phyloP scores from a whole-genome alignment of 2,113 vertebrate species.

The Ochotona princeps region DNA sequence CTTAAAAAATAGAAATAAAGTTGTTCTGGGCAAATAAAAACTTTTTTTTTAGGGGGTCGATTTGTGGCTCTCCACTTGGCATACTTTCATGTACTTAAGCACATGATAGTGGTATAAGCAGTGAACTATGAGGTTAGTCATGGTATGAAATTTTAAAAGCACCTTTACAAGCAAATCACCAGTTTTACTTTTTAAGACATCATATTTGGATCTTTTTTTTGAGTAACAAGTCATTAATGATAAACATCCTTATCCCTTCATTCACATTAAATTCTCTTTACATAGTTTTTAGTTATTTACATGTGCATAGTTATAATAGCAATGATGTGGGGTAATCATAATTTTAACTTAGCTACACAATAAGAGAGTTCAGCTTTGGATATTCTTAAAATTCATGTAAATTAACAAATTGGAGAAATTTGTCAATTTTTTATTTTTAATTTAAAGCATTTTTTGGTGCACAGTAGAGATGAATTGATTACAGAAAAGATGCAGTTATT shows the following conservation, averaged over 20 bases:
- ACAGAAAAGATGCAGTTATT: background rate
- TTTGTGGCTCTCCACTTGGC: background rate
- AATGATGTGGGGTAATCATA: background rate
- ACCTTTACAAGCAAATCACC: background rate
- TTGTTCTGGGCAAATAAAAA: slow-evolving; percentile 1
- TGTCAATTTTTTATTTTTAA: background rate
- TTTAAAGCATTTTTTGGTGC: background rate
- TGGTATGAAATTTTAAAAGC: background rate
- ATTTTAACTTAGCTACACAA: background rate
- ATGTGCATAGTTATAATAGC: background rate
- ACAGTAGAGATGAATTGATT: background rate
- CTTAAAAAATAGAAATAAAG: background rate
- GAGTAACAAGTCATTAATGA: background rate
- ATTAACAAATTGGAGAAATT: background rate
- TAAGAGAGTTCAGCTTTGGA: background rate
- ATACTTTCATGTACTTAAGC: background rate
- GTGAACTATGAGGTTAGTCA: background rate
- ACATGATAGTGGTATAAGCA: background rate
- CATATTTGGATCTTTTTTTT: background rate
- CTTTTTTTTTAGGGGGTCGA: slow-evolving; percentile 15
- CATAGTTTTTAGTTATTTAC: background rate
- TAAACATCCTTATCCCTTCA: background rate
- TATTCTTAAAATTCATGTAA: slow-evolving; percentile 8
- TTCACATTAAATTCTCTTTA: background rate
- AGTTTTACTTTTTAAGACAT: background rate